Conservation (phyloP, 1,140 invertebrate species). For the Drosophila mojavensis region DNA sequence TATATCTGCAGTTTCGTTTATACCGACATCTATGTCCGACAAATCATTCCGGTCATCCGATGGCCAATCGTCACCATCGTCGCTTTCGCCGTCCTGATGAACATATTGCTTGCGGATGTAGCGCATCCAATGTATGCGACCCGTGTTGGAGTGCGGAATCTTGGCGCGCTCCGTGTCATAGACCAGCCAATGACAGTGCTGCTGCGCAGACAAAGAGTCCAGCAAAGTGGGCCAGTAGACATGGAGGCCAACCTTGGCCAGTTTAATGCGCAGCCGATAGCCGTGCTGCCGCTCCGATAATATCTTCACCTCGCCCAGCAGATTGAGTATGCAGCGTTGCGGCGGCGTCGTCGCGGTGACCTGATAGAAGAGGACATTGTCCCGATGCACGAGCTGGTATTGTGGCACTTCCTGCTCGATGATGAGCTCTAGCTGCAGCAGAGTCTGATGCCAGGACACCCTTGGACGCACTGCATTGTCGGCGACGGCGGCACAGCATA, state of each 20-base stretch:
- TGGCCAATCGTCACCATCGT: neutral
- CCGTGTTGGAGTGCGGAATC: neutral
- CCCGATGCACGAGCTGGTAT: conserved; percentile 30
- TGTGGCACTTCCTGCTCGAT: conserved; percentile 56
- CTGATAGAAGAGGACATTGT: conserved; percentile 36
- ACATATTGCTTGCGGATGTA: conserved; percentile 1
- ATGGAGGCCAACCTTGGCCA: conserved; percentile 37
- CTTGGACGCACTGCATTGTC: conserved; percentile 40
- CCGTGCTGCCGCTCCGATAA: conserved; percentile 49
- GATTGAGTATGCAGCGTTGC: conserved; percentile 52
- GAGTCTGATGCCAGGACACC: conserved; percentile 60
- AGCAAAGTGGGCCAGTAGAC: conserved; percentile 49
- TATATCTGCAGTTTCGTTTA: too few species aligned
- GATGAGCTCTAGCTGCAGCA: conserved; percentile 35
- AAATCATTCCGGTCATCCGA: neutral
- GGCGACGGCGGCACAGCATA: conserved; percentile 9
- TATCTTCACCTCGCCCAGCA: conserved; percentile 48
- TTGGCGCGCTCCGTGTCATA: conserved; percentile 41
- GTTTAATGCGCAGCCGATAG: conserved; percentile 46
- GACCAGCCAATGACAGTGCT: conserved; percentile 45
- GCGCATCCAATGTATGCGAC: conserved; percentile 25
- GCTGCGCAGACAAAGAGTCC: conserved; percentile 27
- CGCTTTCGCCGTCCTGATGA: neutral
- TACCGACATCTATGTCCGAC: neutral
- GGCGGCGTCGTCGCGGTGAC: conserved; percentile 23